Evolutionary conservation across 2,888 invertebrate genomes (phyloP).

Genomic region (Conchocele bisecta): DNA sequence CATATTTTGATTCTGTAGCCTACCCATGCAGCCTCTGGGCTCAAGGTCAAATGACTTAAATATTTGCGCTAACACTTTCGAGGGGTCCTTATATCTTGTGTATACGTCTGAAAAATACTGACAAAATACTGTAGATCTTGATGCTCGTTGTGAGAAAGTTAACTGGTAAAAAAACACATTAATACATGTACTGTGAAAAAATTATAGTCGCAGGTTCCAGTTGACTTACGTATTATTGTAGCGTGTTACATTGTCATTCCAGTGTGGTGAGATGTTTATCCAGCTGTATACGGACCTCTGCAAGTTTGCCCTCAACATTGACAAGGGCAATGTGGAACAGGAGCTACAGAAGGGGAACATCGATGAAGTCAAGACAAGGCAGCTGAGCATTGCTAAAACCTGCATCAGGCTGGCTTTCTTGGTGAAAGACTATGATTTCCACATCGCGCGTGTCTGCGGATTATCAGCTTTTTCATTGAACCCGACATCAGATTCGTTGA

Average conservation of each 20-base stretch:
- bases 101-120: no score
- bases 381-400: slow-evolving; percentile 66
- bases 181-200: no score
- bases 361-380: slow-evolving; percentile 59
- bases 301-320: slow-evolving; percentile 76
- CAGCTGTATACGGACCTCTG: slow-evolving; percentile 76
- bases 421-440: slow-evolving; percentile 67
- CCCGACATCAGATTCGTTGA: slow-evolving; percentile 63
- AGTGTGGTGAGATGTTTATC: slow-evolving; percentile 76
- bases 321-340: slow-evolving; percentile 74
- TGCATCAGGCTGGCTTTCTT: slow-evolving; percentile 71
- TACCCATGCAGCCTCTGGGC: no score
- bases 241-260: slow-evolving; percentile 61
- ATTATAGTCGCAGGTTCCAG: no score
- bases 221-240: no score
- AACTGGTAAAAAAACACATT: no score
- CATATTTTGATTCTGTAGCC: no score
- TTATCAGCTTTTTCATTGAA: slow-evolving; percentile 73
- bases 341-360: slow-evolving; percentile 61
- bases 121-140: no score
- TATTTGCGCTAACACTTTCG: no score
- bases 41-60: no score
- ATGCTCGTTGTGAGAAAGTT: no score
- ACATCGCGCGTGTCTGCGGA: slow-evolving; percentile 69
- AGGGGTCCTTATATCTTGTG: no score